phyloP scores from a whole-genome alignment of 2,888 invertebrate species.

The Cataglyphis altisquamis region DNA sequence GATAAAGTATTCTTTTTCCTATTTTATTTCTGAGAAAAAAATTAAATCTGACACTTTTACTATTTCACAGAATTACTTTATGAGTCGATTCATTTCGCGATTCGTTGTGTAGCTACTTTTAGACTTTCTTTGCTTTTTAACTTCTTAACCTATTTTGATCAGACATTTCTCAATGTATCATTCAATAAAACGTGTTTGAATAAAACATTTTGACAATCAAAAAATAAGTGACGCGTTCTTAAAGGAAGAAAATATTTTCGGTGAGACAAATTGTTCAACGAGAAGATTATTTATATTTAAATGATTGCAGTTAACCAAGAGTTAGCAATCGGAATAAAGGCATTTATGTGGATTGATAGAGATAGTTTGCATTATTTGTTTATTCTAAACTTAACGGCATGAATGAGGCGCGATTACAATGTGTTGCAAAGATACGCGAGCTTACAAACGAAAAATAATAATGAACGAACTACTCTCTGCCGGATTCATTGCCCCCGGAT shows the following conservation, averaged over 20 bases:
- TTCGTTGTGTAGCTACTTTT: constrained; percentile 3
- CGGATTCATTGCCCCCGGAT: constrained; percentile 14
- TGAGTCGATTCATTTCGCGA: not conserved
- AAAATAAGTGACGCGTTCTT: constrained; percentile 24
- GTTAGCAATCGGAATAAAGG: constrained; percentile 20
- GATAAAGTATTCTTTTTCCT: not conserved
- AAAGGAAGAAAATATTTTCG: constrained; percentile 26
- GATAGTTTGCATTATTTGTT: constrained; percentile 18
- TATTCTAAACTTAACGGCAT: constrained; percentile 3
- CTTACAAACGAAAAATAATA: constrained; percentile 27
- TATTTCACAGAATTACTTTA: not conserved
- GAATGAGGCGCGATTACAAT: constrained; percentile 17
- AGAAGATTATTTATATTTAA: constrained; percentile 23
- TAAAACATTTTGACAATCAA: constrained; percentile 8
- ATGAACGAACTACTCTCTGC: constrained; percentile 16
- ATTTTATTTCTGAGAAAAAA: not conserved
- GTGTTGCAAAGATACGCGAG: not conserved
- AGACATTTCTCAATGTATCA: not conserved
- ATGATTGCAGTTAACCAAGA: constrained; percentile 7
- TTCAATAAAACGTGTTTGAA: not conserved
- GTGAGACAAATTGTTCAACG: constrained; percentile 29
- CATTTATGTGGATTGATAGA: constrained; percentile 39
- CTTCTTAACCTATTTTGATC: constrained; percentile 10
- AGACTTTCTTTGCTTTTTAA: not conserved
- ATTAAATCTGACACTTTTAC: not conserved